Evolutionary conservation across 2,888 invertebrate species (phyloP).

Genomic region (Meiosimyza platycephala): DNA sequence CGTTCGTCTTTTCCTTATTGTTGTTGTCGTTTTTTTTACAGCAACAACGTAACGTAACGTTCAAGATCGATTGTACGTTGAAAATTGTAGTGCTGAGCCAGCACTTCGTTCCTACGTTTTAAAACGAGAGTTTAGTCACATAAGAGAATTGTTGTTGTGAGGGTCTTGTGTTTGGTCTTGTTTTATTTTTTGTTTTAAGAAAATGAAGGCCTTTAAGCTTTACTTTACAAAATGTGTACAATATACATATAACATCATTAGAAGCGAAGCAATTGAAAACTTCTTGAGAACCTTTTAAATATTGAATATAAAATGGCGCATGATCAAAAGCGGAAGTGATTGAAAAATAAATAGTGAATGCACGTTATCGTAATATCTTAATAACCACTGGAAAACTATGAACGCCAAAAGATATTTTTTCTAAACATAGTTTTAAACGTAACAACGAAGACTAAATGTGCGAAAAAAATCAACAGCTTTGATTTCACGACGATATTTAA

Average conservation of each 20-base stretch:
- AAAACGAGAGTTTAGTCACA: constrained; percentile 63
- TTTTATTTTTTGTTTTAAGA: constrained; percentile 32
- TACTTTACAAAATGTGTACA: neutral
- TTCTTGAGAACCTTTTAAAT: too few species aligned
- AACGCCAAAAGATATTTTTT: neutral
- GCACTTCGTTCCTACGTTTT: constrained; percentile 55
- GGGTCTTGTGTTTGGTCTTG: constrained; percentile 50
- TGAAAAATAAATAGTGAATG: too few species aligned
- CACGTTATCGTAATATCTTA: too few species aligned
- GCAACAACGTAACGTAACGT: constrained; percentile 18
- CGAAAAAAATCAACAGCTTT: neutral
- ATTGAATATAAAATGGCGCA: constrained; percentile 12
- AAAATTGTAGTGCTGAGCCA: constrained; percentile 32
- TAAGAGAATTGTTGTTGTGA: constrained; percentile 60
- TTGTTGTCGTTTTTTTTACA: constrained; percentile 10
- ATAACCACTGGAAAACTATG: too few species aligned
- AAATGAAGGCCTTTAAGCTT: constrained; percentile 33
- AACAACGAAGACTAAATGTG: neutral
- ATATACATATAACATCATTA: neutral
- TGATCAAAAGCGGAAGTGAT: constrained; percentile 14
- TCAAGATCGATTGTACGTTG: constrained; percentile 42
- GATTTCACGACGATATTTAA: neutral
- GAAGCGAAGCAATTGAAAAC: too few species aligned
- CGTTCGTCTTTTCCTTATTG: constrained; percentile 22
- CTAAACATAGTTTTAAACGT: constrained; percentile 1